A percentile compares a stretch with the other conserved stretches of the same genome.
These are phyloP conservation scores for Argya squamiceps DNA, from an alignment of 2,797 vertebrate genomes.

Conservation along the genomic window DNA sequence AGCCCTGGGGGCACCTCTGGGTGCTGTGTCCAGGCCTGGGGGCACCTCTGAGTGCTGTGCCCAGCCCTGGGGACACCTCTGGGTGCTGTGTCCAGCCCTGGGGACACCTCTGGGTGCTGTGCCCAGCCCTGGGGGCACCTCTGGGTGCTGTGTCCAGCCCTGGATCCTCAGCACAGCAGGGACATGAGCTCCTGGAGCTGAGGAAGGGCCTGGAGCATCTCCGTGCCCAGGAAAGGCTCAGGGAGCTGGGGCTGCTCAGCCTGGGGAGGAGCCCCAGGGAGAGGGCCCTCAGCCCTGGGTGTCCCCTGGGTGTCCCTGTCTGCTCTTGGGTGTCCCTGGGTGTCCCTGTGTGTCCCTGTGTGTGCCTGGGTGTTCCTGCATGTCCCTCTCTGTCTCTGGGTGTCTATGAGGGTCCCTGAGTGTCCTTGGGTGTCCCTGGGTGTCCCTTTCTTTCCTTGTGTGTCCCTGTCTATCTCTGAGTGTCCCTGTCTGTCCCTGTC, in stretches of 20 bases:
- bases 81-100: background rate
- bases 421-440: too few species aligned
- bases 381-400: too few species aligned
- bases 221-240: background rate
- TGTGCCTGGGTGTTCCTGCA: too few species aligned
- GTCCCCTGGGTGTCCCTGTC: background rate
- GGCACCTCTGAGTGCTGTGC: background rate
- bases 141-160: background rate
- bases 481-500: background rate
- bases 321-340: too few species aligned
- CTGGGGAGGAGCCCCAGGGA: background rate
- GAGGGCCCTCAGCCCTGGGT: background rate
- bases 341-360: too few species aligned
- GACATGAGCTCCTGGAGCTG: background rate
- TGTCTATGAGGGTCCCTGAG: too few species aligned
- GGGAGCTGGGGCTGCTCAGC: background rate
- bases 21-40: background rate
- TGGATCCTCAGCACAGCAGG: background rate
- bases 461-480: background rate
- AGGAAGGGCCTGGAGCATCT: background rate
- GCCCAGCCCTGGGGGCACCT: background rate
- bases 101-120: too few species aligned
- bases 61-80: too few species aligned
- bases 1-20: background rate
- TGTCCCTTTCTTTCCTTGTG: too few species aligned